A percentile compares a stretch with the other conserved stretches of the same genome.
phyloP scores from a whole-genome alignment of 1,140 invertebrate genomes.

The Pantala flavescens region DNA sequence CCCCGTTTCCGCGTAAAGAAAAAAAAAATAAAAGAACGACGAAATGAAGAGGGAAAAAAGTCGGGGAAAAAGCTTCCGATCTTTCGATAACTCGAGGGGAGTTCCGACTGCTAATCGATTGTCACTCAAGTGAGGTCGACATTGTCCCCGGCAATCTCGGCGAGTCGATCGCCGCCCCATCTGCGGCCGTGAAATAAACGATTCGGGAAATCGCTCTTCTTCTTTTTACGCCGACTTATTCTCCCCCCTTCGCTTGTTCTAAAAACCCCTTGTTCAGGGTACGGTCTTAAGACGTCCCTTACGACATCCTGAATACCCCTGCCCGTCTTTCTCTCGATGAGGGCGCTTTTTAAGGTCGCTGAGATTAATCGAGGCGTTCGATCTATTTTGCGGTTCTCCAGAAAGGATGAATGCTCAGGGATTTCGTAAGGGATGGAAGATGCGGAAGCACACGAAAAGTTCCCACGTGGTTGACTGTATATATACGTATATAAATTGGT shows the following conservation, averaged over 20 bases:
- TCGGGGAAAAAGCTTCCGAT: not conserved
- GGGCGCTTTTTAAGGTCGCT: not conserved
- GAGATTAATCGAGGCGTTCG: conserved; percentile 4
- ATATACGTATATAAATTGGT: too few relatives aligned
- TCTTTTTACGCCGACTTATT: not conserved
- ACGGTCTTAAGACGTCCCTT: not conserved
- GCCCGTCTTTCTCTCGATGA: not conserved
- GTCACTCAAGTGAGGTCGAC: not conserved
- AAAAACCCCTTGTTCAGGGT: not conserved
- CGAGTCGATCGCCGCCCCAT: not conserved
- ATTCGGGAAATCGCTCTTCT: not conserved
- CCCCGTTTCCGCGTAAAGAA: not conserved
- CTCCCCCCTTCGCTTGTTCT: not conserved
- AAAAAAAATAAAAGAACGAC: not conserved
- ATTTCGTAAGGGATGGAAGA: too few relatives aligned
- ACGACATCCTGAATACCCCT: not conserved
- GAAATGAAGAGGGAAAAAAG: not conserved
- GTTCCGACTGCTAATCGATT: not conserved
- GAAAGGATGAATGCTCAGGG: not conserved
- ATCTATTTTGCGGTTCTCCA: not conserved
- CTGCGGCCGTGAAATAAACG: not conserved
- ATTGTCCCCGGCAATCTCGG: not conserved
- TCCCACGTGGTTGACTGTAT: too few relatives aligned
- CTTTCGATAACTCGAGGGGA: not conserved
- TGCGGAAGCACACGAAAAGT: too few relatives aligned